phyloP scores from a whole-genome alignment of 2,113 vertebrate genomes.

The Megalops atlanticus region DNA sequence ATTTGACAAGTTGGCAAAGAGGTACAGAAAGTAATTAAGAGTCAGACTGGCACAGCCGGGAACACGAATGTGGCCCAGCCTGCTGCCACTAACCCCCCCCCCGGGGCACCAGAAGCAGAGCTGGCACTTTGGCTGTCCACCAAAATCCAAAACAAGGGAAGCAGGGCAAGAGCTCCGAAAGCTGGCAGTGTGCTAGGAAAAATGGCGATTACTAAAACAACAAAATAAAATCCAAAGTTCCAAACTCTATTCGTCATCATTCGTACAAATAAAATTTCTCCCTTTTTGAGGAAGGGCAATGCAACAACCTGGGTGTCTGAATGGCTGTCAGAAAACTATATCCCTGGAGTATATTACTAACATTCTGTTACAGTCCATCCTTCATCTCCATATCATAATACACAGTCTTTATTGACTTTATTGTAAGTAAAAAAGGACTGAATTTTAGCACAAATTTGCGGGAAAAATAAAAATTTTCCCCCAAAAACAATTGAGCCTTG shows the following conservation, averaged over 20 bases:
- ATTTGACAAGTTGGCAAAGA: conserved; percentile 46
- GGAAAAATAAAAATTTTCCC: no score
- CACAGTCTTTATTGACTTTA: no score
- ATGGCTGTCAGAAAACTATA: no score
- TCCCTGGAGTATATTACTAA: no score
- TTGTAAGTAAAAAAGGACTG: no score
- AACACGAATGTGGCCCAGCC: neutral
- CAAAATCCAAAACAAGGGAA: conserved; percentile 39
- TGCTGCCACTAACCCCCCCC: neutral
- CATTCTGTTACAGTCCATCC: no score
- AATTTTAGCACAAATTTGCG: no score
- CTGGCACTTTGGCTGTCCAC: neutral
- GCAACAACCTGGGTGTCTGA: no score
- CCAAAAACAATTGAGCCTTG: no score
- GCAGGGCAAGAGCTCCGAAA: conserved; percentile 39
- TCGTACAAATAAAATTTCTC: neutral
- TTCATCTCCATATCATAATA: no score
- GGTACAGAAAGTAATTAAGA: conserved; percentile 51
- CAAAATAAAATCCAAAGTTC: neutral
- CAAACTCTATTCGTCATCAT: neutral
- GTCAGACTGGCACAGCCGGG: conserved; percentile 33
- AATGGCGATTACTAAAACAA: neutral
- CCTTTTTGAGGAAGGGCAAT: neutral
- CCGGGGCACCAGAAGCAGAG: no score
- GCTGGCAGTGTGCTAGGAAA: neutral